phyloP scores from a whole-genome alignment of 1,140 invertebrate genomes.

The Drosophila virilis region DNA sequence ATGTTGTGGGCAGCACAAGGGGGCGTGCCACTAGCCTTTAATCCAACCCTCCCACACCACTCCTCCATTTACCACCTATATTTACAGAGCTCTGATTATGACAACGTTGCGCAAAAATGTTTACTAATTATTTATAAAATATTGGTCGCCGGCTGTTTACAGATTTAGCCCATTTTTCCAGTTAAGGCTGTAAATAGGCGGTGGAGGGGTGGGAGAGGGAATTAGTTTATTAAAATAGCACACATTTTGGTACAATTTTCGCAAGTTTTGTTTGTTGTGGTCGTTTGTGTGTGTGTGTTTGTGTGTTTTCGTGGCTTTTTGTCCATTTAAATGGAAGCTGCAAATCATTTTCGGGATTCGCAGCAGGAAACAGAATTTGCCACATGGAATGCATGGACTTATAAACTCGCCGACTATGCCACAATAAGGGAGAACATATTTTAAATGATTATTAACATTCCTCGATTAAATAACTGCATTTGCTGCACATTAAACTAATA shows the following conservation, averaged over 20 bases:
- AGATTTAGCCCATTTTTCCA: conserved; percentile 42
- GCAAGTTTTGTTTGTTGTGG: conserved; percentile 27
- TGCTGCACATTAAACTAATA: conserved; percentile 10
- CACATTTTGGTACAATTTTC: conserved; percentile 47
- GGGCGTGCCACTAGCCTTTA: conserved; percentile 3
- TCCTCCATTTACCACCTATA: neutral
- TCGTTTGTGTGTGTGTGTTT: neutral
- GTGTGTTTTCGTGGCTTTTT: neutral
- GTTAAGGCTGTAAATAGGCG: too few species aligned
- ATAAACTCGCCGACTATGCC: neutral
- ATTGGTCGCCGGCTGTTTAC: conserved; percentile 66
- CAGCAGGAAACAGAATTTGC: neutral
- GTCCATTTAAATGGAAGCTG: conserved; percentile 4
- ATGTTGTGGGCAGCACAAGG: conserved; percentile 48
- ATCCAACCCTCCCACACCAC: neutral
- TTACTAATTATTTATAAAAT: conserved; percentile 78
- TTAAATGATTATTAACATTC: conserved; percentile 1
- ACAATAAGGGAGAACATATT: neutral
- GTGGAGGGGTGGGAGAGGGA: neutral
- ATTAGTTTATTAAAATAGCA: conserved; percentile 71
- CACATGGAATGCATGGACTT: conserved; percentile 2
- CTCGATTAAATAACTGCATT: neutral
- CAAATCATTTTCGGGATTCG: conserved; percentile 13
- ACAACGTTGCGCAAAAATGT: conserved; percentile 53
- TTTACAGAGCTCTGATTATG: conserved; percentile 16